phyloP scores from a whole-genome alignment of 1,140 invertebrate species.

The Magallana ariakensis region DNA sequence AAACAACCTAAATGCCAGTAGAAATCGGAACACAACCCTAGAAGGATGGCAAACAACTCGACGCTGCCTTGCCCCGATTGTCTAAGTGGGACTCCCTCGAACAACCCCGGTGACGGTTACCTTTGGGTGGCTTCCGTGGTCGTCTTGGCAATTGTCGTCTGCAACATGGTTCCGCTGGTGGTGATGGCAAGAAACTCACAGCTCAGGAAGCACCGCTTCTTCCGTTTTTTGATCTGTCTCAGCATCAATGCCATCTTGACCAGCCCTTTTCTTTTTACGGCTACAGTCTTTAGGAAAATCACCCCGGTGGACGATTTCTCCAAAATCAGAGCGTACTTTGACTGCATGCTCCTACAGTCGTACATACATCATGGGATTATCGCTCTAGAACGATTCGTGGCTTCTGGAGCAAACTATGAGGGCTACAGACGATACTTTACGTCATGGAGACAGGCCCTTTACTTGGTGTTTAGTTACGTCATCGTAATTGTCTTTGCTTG shows the following conservation, averaged over 20 bases:
- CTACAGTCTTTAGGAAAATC: neutral
- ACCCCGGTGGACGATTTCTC: conserved; percentile 8
- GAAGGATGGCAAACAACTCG: neutral
- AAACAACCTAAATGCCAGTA: too few relatives aligned
- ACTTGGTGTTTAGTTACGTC: neutral
- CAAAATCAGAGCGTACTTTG: neutral
- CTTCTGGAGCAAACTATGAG: neutral
- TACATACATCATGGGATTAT: conserved; percentile 10
- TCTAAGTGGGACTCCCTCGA: neutral
- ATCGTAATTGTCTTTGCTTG: neutral
- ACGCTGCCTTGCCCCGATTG: neutral
- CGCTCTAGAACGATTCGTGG: neutral
- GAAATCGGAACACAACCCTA: too few relatives aligned
- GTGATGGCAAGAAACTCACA: conserved; percentile 5
- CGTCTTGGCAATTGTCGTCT: neutral
- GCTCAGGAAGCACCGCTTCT: conserved; percentile 5
- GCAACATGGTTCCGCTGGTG: neutral
- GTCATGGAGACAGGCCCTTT: neutral
- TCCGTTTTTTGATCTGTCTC: conserved; percentile 19
- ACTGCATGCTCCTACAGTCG: neutral
- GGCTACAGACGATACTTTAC: neutral
- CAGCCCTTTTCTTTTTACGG: neutral
- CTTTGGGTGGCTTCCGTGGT: neutral
- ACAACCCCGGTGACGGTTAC: neutral
- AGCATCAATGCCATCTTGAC: conserved; percentile 9